Evolutionary conservation across 2,888 invertebrate species (phyloP).

Genomic region (Phengaris alcon): DNA sequence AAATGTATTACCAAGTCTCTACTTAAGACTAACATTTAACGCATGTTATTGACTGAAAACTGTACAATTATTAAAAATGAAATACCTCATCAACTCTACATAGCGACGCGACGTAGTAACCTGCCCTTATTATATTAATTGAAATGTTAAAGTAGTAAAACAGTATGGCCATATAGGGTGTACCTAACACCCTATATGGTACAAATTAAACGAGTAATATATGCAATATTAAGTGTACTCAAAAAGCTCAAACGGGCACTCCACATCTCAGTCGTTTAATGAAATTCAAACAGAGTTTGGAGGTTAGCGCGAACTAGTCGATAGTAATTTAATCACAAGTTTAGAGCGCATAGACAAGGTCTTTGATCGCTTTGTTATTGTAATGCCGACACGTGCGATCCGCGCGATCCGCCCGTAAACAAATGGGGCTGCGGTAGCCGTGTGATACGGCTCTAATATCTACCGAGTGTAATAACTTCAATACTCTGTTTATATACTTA

Average conservation of each 20-base stretch:
- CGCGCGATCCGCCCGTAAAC: slow-evolving; percentile 43
- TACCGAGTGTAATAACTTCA: neutral
- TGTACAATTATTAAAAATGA: no score
- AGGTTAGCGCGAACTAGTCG: slow-evolving; percentile 37
- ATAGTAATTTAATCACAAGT: slow-evolving; percentile 51
- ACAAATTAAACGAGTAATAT: neutral
- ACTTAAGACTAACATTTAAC: no score
- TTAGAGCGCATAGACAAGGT: slow-evolving; percentile 50
- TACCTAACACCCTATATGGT: neutral
- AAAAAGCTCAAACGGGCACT: neutral
- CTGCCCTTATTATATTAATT: neutral
- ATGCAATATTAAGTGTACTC: slow-evolving; percentile 1
- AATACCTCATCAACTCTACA: no score
- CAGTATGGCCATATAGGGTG: neutral
- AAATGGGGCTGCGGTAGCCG: slow-evolving; percentile 35
- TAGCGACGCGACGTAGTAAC: no score
- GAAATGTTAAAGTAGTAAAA: neutral
- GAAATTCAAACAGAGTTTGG: slow-evolving; percentile 17
- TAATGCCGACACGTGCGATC: slow-evolving; percentile 55
- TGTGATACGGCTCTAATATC: neutral
- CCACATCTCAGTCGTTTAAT: slow-evolving; percentile 10
- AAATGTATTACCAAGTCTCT: no score
- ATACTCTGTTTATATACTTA: neutral
- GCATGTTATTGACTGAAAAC: neutral
- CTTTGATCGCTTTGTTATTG: slow-evolving; percentile 68